Evolutionary conservation across 2,888 invertebrate genomes (phyloP), one percentile per base, ranked within the genome.

Genomic region (Spisula solida): DNA sequence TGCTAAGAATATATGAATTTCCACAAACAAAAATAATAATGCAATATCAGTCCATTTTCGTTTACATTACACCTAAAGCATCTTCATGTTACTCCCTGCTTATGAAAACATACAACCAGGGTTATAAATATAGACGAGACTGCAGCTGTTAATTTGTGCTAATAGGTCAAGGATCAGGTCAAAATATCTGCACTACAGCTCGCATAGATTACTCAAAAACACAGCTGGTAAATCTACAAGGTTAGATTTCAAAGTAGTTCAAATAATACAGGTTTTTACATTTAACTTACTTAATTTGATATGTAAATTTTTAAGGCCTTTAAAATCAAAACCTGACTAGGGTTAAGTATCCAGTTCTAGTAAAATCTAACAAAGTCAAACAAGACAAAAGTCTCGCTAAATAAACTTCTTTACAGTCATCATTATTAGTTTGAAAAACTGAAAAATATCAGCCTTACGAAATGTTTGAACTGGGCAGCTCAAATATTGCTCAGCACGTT

Each of bases 401-500:
- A 34, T 75, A 31, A 75, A 18, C 78, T 47, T 78, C 60, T 80
- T 34, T 80, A 18, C 80, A 80, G 51, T 80, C 80, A 25, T 80
- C 34, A 47, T 25, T 51, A 80, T 80, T 80, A 25, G 34, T 34
- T 25, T 80, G 6, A 25, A 34, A 12, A 20, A 47, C 47, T 80
- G 48, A 48, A 34, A 48, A 34, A n/a, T 48, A 34, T 80, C 48
- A 47, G 51, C 48, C 20, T 80, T 80, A 80, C 51, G 48, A 80
- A 48, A 80, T 80, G 55, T 83, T 66, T 66, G 81, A 51, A 86
- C 81, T 75, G 91, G 91, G 88, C 88, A 86, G 82, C 78, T 78
- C 60, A 84, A 47, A 48, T 91, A 91, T 91, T 91, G 91, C 91
- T 89, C 87, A 91, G 91, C 88, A 81, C 86, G 88, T 75, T 85